phyloP scores from a whole-genome alignment of 2,113 vertebrate genomes.

The Sphyrna mokarran region DNA sequence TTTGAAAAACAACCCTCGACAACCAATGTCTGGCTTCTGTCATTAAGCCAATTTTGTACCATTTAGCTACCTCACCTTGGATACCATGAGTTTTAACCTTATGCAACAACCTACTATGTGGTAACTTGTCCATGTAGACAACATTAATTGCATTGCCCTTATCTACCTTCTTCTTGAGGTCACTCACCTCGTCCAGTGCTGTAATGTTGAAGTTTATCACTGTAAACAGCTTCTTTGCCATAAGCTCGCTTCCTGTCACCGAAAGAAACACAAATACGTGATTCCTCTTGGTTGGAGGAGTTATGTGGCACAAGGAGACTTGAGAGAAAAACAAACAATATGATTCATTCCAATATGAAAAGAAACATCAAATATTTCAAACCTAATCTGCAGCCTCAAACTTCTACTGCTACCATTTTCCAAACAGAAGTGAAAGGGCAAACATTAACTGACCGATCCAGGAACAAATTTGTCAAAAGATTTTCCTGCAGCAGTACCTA shows the following conservation, averaged over 20 bases:
- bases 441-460: neutral
- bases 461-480: neutral
- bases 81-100: no score
- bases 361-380: neutral
- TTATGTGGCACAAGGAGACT: neutral
- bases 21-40: no score
- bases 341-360: constrained; percentile 16
- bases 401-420: neutral
- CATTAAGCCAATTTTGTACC: no score
- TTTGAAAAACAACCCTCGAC: no score
- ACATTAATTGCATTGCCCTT: no score
- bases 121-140: no score
- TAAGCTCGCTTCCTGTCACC: constrained; percentile 81
- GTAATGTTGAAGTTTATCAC: constrained; percentile 95
- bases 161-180: neutral
- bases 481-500: neutral
- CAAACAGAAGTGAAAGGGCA: neutral
- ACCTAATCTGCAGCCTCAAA: neutral
- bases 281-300: neutral
- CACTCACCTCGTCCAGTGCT: constrained; percentile 92
- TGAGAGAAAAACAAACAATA: constrained; percentile 39
- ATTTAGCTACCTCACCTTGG: no score
- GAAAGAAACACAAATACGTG: neutral
- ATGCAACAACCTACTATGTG: no score
- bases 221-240: constrained; percentile 94